Evolutionary conservation across 2,888 invertebrate genomes (phyloP).

Genomic region (Drepanosiphum platanoidis): DNA sequence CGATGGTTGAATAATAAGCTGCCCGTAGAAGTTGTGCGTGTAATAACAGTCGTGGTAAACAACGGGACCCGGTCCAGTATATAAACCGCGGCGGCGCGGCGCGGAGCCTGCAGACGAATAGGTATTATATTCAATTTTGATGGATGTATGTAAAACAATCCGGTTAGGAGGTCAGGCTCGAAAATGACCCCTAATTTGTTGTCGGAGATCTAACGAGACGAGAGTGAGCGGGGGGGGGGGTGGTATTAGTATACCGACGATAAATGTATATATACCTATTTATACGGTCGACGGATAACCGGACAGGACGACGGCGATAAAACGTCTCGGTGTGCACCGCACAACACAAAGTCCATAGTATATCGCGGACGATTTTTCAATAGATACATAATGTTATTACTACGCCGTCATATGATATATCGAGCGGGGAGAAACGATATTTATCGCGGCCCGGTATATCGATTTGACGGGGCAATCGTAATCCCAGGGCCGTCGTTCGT

Average conservation of each 20-base stretch:
- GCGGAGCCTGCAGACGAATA: neutral
- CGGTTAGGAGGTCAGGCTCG: constrained; percentile 9
- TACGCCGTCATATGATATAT: neutral
- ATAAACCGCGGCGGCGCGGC: neutral
- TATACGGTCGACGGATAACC: neutral
- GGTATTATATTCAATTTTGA: constrained; percentile 27
- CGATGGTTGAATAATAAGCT: too few relatives aligned
- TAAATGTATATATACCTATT: neutral
- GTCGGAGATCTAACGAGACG: constrained; percentile 20
- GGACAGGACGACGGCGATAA: neutral
- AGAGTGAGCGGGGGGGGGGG: neutral
- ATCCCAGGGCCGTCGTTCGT: too few relatives aligned
- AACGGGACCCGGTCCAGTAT: neutral
- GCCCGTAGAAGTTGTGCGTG: neutral
- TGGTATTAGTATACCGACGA: neutral
- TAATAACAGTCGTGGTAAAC: neutral
- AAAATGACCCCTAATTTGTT: constrained; percentile 23
- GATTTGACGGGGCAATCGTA: neutral
- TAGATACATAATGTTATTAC: neutral
- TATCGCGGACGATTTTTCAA: constrained; percentile 12
- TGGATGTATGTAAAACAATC: constrained; percentile 29
- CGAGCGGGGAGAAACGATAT: neutral
- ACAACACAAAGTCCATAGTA: neutral
- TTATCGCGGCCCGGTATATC: neutral
- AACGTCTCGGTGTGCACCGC: neutral